phyloP scores from a whole-genome alignment of 2,888 invertebrate genomes.

The Phaonia tiefii region DNA sequence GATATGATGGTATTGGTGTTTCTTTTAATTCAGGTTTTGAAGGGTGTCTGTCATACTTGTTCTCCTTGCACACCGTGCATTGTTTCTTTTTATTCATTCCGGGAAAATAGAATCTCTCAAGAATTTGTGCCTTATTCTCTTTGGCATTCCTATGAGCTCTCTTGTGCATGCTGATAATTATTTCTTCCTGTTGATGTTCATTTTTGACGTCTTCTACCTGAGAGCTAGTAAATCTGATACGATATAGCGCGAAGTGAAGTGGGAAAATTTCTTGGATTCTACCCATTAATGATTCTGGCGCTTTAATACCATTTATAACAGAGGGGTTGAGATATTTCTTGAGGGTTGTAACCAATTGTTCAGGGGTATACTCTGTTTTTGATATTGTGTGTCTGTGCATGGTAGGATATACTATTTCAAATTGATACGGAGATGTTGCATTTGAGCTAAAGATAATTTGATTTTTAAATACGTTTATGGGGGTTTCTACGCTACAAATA shows the following conservation, averaged over 20 bases:
- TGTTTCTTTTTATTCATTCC: conserved; percentile 45
- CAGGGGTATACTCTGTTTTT: conserved; percentile 5
- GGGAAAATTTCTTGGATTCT: conserved; percentile 42
- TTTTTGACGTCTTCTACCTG: conserved; percentile 36
- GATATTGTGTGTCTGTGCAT: conserved; percentile 15
- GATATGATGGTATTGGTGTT: conserved; percentile 62
- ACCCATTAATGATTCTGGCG: conserved; percentile 36
- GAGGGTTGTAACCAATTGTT: background rate
- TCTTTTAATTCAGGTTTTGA: conserved; percentile 36
- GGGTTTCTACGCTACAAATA: conserved; percentile 24
- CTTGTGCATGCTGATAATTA: conserved; percentile 36
- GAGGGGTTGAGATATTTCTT: conserved; percentile 36
- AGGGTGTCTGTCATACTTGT: conserved; percentile 57
- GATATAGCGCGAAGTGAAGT: conserved; percentile 48
- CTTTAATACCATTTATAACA: conserved; percentile 37
- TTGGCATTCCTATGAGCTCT: conserved; percentile 47
- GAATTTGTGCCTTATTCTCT: conserved; percentile 59
- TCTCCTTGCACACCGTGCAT: conserved; percentile 49
- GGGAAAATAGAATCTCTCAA: conserved; percentile 45
- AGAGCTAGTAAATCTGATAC: conserved; percentile 41
- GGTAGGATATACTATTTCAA: conserved; percentile 17
- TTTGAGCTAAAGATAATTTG: conserved; percentile 8
- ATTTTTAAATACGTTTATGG: conserved; percentile 28
- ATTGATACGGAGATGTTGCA: conserved; percentile 7
- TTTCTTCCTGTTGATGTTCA: conserved; percentile 34